These are phyloP conservation scores for Drosophila cognata DNA, from an alignment of 2,888 invertebrate genomes.

Conservation along the genomic window DNA sequence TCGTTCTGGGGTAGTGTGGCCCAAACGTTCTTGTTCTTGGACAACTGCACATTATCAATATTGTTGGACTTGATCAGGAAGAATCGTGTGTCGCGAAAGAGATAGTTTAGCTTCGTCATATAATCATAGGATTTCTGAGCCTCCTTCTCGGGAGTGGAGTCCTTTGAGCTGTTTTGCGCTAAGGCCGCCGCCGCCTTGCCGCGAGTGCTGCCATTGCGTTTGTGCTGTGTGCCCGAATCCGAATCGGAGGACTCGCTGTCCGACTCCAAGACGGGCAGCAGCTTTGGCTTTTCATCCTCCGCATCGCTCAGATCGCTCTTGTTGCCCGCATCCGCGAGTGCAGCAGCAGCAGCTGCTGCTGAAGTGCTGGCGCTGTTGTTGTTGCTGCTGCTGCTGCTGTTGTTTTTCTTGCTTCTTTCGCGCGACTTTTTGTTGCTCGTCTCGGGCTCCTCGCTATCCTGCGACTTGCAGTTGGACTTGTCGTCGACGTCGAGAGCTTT, in stretches of 20 bases:
- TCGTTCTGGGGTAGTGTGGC: conserved; percentile 99
- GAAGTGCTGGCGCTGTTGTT: conserved; percentile 23
- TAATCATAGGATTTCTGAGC: conserved; percentile 89
- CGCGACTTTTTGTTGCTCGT: conserved; percentile 53
- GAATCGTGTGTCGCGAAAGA: conserved; percentile 97
- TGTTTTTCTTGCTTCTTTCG: conserved; percentile 57
- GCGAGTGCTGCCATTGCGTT: conserved; percentile 75
- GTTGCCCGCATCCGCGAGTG: conserved; percentile 20
- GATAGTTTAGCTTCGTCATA: conserved; percentile 94
- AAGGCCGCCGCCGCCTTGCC: conserved; percentile 50
- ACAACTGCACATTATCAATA: conserved; percentile 96
- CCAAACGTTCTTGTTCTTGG: conserved; percentile 98
- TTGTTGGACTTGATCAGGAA: conserved; percentile 99
- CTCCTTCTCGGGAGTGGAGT: conserved; percentile 68
- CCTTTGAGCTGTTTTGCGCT: conserved; percentile 58
- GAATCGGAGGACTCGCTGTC: conserved; percentile 82
- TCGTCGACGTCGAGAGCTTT: conserved; percentile 53
- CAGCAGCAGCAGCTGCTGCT: conserved; percentile 3
- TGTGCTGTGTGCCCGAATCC: conserved; percentile 82
- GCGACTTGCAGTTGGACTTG: conserved; percentile 54
- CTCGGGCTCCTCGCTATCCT: conserved; percentile 54
- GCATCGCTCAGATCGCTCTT: conserved; percentile 79
- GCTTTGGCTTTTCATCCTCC: conserved; percentile 70
- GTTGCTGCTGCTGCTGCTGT: conserved; percentile 8
- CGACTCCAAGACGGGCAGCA: conserved; percentile 70